Evolutionary conservation across 2,797 vertebrate species (phyloP), one percentile per base, ranked within the genome.

Genomic region (Borostomias antarcticus): DNA sequence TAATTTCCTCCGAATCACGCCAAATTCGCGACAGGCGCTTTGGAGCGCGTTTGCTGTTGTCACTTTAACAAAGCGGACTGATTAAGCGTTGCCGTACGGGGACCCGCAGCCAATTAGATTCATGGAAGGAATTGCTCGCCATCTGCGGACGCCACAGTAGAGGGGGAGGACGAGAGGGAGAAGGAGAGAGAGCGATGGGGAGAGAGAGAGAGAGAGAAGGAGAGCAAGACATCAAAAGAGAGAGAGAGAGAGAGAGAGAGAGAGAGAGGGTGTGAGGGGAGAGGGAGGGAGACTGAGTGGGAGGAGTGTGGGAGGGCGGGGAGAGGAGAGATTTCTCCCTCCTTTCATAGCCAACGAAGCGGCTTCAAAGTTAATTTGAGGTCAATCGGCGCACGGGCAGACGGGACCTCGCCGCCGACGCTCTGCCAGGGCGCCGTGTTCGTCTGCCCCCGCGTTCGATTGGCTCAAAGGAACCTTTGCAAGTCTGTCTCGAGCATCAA

Each of bases 1-100:
- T 84, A 79, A 69, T 82, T 82, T 87, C 76, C 80, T 73, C n/a
- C n/a, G 50, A 82, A 82, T 76, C 25, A 74, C 82, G 77, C 79
- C 72, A 80, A 81, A 86, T 85, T 77, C 68, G 40, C 53, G 52
- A 62, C 62, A 53, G 72, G 72, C 64, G 70, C 80, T 86, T 85
- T 79, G n/a, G 83, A 79, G 80, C 84, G 77, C 74, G 76, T 87
- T n/a, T 81, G 79, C 84, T 83, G 83, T 73, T 87, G 83, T 86
- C 86, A 85, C 82, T 85, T 79, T 84, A 85, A 89, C 86, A 90
- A 89, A 88, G 80, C 82, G 53, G 63, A 74, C 80, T 89, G 86
- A 92, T 91, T 87, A 90, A 89, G 81, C 85, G 85, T 85, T 87
- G 86, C 88, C 87, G 87, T 88, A 84, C 85, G 85, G 64, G 77